Conservation (phyloP, 30 jellyfish, hydroid and myxozoan species). For the Sanderia malayensis region DNA sequence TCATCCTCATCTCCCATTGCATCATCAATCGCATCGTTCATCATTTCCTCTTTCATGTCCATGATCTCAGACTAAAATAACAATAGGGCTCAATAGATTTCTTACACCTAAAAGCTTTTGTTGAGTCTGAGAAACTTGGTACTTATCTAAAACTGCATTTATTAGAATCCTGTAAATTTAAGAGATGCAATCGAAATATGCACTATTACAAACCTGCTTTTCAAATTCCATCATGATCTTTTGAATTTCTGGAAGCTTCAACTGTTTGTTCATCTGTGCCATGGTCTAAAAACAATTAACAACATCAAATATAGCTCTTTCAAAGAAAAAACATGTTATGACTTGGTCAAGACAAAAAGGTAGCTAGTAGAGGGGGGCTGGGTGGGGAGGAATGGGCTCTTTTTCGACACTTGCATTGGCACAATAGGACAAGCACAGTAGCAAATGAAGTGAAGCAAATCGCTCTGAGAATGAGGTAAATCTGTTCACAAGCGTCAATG, state of each 20-base stretch:
- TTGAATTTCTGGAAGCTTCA: slow-evolving; percentile 89
- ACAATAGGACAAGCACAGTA: no score
- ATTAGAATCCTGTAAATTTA: no score
- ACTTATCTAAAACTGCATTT: no score
- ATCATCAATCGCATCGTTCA: slow-evolving; percentile 98
- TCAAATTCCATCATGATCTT: slow-evolving; percentile 98
- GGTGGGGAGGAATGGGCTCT: no score
- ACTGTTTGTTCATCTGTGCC: slow-evolving; percentile 91
- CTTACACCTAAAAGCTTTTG: neutral
- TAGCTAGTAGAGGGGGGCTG: no score
- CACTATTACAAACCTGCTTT: slow-evolving; percentile 84
- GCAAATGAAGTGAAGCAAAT: no score
- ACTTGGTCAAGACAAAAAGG: no score
- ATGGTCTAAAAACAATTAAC: slow-evolving; percentile 58
- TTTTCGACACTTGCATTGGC: no score
- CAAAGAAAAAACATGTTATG: neutral
- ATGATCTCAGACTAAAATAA: slow-evolving; percentile 76
- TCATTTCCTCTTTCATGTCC: slow-evolving; percentile 99
- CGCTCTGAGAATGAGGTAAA: no score
- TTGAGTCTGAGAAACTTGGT: no score
- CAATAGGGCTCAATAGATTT: neutral
- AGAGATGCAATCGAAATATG: no score
- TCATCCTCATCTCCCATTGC: slow-evolving; percentile 96
- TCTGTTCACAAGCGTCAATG: no score
- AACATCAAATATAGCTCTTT: neutral